Conservation (phyloP, 2,797 vertebrate genomes). For the Argentina silus region DNA sequence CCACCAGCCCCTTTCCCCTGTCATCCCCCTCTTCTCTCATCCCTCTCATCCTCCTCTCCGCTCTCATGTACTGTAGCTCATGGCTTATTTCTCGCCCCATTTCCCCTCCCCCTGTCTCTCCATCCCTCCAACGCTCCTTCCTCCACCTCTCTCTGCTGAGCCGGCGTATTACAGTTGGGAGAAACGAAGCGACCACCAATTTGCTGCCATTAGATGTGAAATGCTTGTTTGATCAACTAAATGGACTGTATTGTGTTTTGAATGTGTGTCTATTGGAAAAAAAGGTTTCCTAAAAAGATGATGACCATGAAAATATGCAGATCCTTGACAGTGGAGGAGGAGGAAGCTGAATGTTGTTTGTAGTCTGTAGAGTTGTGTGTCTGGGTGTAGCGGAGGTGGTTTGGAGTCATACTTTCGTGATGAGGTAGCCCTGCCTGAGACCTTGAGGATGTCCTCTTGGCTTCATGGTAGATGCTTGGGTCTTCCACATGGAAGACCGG, state of each 20-base stretch:
- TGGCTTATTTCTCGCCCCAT: slow-evolving; percentile 7
- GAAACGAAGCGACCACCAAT: not conserved
- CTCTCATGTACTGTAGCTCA: no score
- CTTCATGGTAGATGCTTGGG: no score
- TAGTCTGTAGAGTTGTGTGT: not conserved
- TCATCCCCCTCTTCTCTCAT: not conserved
- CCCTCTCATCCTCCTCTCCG: no score
- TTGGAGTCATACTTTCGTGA: not conserved
- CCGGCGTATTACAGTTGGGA: not conserved
- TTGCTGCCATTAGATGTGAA: not conserved
- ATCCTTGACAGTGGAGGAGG: not conserved
- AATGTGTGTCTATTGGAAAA: not conserved
- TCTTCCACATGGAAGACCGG: no score
- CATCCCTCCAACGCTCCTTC: not conserved
- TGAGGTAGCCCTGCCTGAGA: not conserved
- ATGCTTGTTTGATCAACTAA: slow-evolving; percentile 1
- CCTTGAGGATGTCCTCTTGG: no score
- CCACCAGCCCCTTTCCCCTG: not conserved
- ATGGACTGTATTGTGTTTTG: not conserved
- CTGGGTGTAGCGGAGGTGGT: not conserved
- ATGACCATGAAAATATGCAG: not conserved
- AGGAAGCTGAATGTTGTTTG: not conserved
- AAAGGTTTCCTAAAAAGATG: not conserved
- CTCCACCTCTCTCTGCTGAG: not conserved
- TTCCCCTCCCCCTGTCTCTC: no score